A percentile compares a stretch with the other conserved stretches of the same genome.
Conservation (phyloP, 2,888 invertebrate genomes). For the Eristalis intricaria region DNA sequence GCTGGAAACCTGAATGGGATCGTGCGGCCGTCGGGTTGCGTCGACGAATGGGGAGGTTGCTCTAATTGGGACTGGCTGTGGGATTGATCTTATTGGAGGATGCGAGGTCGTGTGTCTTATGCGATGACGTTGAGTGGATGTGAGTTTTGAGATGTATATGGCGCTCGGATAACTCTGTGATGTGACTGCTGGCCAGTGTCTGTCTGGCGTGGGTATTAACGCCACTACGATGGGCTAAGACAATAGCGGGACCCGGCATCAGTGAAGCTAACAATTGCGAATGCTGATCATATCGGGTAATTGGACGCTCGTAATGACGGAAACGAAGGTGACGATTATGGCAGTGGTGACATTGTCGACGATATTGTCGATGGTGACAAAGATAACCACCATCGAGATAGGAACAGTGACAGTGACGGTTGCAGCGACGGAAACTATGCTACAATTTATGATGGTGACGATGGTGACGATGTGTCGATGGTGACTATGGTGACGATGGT, state of each 20-base stretch:
- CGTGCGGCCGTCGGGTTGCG: too few relatives aligned
- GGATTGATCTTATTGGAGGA: constrained; percentile 33
- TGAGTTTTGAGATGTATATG: neutral
- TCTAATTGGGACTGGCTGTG: constrained; percentile 24
- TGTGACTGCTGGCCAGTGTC: neutral
- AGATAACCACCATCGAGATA: neutral
- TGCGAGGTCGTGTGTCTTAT: neutral
- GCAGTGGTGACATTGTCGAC: neutral
- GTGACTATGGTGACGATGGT: neutral
- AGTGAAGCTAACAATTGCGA: neutral
- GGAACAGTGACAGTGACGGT: neutral
- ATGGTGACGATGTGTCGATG: neutral
- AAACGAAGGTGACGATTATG: neutral
- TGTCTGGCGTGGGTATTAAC: too few relatives aligned
- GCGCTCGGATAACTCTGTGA: neutral
- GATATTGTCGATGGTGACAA: neutral
- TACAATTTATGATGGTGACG: neutral
- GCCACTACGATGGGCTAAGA: neutral
- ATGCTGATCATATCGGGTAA: neutral
- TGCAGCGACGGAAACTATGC: neutral
- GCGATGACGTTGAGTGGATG: neutral
- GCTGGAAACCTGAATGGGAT: constrained; percentile 24
- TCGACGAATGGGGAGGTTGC: neutral
- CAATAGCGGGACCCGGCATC: neutral
- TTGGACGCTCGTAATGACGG: neutral